A percentile compares a stretch with the other conserved stretches of the same genome.
phyloP scores from a whole-genome alignment of 2,113 vertebrate species.

The Grammomys dolichurus region DNA sequence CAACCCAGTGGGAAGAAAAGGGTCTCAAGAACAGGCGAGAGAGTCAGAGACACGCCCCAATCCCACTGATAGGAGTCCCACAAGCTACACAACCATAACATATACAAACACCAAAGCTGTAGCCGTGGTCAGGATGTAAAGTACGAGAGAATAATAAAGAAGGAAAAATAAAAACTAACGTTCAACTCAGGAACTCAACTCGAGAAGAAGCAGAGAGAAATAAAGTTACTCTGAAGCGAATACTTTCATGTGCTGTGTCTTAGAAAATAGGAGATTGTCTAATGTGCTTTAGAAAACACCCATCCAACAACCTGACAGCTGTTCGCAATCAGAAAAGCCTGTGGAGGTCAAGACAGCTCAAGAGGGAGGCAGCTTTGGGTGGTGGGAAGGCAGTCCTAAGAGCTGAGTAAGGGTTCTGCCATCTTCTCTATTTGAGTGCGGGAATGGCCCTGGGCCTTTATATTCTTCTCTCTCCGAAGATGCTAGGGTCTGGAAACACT shows the following conservation, averaged over 20 bases:
- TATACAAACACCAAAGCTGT: not conserved
- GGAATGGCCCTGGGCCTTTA: not conserved
- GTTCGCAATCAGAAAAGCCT: not conserved
- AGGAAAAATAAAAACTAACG: not conserved
- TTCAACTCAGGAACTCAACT: not conserved
- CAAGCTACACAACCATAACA: not conserved
- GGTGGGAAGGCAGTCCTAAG: accelerated
- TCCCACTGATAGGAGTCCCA: not conserved
- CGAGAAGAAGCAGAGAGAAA: not conserved
- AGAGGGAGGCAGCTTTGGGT: not conserved
- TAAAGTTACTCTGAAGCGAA: not conserved
- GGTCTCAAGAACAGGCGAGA: not conserved
- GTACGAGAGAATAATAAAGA: not conserved
- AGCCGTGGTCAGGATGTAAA: not conserved
- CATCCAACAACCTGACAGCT: not conserved
- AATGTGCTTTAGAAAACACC: not conserved
- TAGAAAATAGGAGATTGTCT: not conserved
- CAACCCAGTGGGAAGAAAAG: not conserved
- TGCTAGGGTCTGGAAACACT: not conserved
- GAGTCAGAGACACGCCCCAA: not conserved
- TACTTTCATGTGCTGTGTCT: no score
- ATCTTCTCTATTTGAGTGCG: not conserved
- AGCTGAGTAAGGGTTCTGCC: not conserved
- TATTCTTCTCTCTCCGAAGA: not conserved
- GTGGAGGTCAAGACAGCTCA: not conserved